Conservation (phyloP, 1,140 invertebrate genomes). For the Brachionus asplanchnoidis region DNA sequence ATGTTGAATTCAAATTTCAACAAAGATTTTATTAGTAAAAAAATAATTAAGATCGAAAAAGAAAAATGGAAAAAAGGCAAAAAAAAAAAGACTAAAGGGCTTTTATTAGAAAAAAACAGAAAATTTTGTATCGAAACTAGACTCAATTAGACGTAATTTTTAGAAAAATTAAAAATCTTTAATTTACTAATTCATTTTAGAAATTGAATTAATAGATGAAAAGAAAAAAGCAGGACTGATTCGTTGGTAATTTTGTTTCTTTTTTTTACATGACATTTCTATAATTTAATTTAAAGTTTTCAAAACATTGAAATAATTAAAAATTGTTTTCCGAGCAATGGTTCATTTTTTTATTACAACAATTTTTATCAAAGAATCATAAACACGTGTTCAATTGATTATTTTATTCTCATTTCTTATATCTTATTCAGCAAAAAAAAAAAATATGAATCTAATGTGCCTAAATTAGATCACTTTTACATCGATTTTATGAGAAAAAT, state of each 20-base stretch:
- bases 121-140: neutral
- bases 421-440: neutral
- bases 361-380: neutral
- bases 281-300: neutral
- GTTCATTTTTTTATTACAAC: neutral
- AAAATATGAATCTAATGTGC: neutral
- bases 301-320: neutral
- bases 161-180: neutral
- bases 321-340: neutral
- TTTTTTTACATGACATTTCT: too few species aligned
- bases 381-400: neutral
- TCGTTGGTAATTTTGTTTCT: neutral
- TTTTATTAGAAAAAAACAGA: neutral
- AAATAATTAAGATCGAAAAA: neutral
- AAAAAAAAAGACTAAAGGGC: neutral
- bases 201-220: neutral
- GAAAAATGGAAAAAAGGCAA: neutral
- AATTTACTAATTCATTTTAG: neutral
- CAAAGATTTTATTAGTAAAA: neutral
- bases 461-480: neutral
- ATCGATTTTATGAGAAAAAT: neutral
- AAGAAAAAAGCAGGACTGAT: neutral
- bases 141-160: neutral
- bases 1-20: neutral
- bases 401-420: constrained; percentile 9